Percentiles rank a stretch among this genome's conserved stretches.
These are phyloP conservation scores for Sphaerophoria taeniata DNA, from an alignment of 2,888 invertebrate species.

Conservation along the genomic window DNA sequence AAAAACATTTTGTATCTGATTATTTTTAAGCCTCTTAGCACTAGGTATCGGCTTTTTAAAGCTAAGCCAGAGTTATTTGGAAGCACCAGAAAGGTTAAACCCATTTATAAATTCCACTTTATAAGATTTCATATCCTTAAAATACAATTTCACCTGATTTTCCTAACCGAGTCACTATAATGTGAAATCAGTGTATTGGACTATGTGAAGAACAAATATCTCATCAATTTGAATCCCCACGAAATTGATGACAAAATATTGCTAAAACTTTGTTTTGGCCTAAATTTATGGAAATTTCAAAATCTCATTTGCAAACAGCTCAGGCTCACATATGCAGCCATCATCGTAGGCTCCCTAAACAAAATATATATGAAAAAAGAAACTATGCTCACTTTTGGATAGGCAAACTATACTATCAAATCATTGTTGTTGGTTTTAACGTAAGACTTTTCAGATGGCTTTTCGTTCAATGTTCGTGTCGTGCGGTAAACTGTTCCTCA, in stretches of 20 bases:
- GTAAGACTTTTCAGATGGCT: constrained; percentile 26
- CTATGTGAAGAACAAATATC: background rate
- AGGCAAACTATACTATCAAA: constrained; percentile 45
- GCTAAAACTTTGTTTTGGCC: constrained; percentile 40
- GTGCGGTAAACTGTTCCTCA: background rate
- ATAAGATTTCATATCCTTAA: too few relatives aligned
- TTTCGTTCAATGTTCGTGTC: background rate
- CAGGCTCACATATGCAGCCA: constrained; percentile 1
- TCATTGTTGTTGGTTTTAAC: constrained; percentile 30
- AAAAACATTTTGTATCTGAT: too few relatives aligned
- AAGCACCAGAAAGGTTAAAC: too few relatives aligned
- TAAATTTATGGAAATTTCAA: constrained; percentile 39
- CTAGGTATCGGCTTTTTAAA: too few relatives aligned
- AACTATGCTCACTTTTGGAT: background rate
- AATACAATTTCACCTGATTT: too few relatives aligned
- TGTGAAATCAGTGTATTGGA: too few relatives aligned
- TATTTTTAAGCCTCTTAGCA: too few relatives aligned
- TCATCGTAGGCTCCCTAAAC: background rate
- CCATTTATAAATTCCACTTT: too few relatives aligned
- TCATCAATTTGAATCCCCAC: constrained; percentile 1
- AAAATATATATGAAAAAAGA: background rate
- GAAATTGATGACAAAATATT: constrained; percentile 25
- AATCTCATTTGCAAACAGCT: constrained; percentile 38
- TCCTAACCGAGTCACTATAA: too few relatives aligned
- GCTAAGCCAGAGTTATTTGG: too few relatives aligned